These are phyloP conservation scores for Paguma larvata DNA, from an alignment of 2,797 vertebrate species.

Conservation along the genomic window DNA sequence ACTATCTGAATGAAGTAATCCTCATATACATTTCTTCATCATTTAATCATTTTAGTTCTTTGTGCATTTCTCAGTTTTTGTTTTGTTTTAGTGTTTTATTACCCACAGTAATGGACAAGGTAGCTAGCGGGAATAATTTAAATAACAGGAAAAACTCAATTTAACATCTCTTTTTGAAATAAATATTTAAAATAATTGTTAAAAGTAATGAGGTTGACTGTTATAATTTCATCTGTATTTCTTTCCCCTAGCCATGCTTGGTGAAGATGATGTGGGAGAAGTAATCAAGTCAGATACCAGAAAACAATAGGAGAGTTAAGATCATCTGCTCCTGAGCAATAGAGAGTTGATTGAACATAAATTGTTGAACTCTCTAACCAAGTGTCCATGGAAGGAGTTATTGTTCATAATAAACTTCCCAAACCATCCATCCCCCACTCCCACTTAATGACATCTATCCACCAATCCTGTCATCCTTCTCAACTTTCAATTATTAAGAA, in stretches of 20 bases:
- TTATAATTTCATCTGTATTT: constrained; percentile 46
- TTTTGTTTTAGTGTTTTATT: background rate
- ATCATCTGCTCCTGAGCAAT: background rate
- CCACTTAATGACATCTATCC: background rate
- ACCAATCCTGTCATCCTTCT: background rate
- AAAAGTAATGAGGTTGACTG: constrained; percentile 41
- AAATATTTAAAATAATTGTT: constrained; percentile 58
- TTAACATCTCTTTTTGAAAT: constrained; percentile 37
- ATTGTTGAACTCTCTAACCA: constrained; percentile 29
- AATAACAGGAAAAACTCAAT: constrained; percentile 54
- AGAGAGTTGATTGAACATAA: background rate
- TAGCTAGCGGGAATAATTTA: background rate
- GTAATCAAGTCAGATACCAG: background rate
- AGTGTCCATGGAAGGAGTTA: constrained; percentile 19
- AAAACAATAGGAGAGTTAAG: constrained; percentile 22
- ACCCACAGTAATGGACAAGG: background rate
- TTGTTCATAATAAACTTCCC: constrained; percentile 37
- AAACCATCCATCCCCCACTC: background rate
- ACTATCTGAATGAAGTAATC: background rate
- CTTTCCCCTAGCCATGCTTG: background rate
- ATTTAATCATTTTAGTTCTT: background rate
- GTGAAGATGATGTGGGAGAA: background rate
- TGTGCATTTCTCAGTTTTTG: background rate
- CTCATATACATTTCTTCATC: background rate
- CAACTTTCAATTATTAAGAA: constrained; percentile 60